Evolutionary conservation across 2,797 vertebrate species (phyloP).

Genomic region (Columba guinea): DNA sequence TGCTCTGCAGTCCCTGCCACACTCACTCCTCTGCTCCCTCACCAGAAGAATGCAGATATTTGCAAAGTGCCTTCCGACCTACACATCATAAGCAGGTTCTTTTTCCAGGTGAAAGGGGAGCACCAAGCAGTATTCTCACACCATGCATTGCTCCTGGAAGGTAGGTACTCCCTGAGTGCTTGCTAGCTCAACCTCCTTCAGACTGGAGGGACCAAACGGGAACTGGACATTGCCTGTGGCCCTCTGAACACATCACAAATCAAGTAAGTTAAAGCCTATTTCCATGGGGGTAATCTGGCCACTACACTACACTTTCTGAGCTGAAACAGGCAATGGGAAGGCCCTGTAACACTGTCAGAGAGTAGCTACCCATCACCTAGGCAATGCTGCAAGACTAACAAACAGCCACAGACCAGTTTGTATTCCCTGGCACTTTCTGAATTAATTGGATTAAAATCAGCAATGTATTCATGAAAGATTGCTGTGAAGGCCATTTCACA

Average conservation of each 20-base stretch:
- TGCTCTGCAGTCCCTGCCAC: not conserved
- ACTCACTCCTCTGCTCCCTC: not conserved
- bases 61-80: not conserved
- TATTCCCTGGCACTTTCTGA: not conserved
- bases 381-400: not conserved
- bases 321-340: not conserved
- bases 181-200: not conserved
- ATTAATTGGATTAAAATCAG: conserved; percentile 22
- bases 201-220: rapidly evolving
- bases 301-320: not conserved
- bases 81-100: not conserved
- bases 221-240: not conserved
- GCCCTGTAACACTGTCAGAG: not conserved
- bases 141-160: not conserved
- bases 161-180: not conserved
- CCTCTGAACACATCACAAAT: not conserved
- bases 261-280: not conserved
- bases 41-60: not conserved
- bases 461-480: not conserved
- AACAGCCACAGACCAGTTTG: not conserved
- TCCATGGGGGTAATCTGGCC: not conserved
- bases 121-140: not conserved
- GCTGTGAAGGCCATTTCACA: conserved; percentile 10
- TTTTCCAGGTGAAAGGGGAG: not conserved
- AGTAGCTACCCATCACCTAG: not conserved